A percentile compares a stretch with the other conserved stretches of the same genome.
Evolutionary conservation across 2,888 invertebrate genomes (phyloP).

Genomic region (Hirtodrosophila alboralis): DNA sequence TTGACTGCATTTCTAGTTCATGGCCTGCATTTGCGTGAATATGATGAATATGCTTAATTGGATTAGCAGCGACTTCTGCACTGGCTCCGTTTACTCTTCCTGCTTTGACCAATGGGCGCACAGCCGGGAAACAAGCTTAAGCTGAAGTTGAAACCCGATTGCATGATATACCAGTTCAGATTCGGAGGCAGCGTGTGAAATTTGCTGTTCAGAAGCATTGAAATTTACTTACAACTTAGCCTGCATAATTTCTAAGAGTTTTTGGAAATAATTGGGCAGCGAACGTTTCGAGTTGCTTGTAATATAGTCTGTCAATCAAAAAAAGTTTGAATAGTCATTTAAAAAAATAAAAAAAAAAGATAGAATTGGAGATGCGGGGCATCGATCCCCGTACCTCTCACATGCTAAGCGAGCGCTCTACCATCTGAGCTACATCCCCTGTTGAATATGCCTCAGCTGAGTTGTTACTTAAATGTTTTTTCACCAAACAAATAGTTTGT

Average conservation of each 20-base stretch:
- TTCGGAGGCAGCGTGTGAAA: constrained; percentile 31
- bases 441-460: accelerated
- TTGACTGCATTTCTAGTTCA: constrained; percentile 64
- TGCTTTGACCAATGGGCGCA: constrained; percentile 25
- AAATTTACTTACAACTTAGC: constrained; percentile 23
- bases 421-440: constrained; percentile 84
- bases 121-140: constrained; percentile 49
- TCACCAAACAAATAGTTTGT: not conserved
- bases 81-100: constrained; percentile 29
- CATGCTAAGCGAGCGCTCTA: constrained; percentile 84
- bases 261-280: constrained; percentile 37
- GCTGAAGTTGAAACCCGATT: constrained; percentile 49
- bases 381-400: constrained; percentile 84
- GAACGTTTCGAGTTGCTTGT: constrained; percentile 25
- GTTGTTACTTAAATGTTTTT: not conserved
- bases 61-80: constrained; percentile 60
- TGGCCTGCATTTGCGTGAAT: constrained; percentile 71
- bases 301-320: constrained; percentile 34
- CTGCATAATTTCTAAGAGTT: constrained; percentile 39
- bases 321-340: no score
- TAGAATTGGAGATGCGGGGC: constrained; percentile 82
- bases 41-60: constrained; percentile 75
- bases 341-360: not conserved
- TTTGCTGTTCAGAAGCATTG: constrained; percentile 21
- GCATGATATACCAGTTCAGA: constrained; percentile 46